Evolutionary conservation across 1,140 invertebrate genomes (phyloP), one percentile per base, ranked within the genome.

Genomic region (Anoplophora glabripennis): DNA sequence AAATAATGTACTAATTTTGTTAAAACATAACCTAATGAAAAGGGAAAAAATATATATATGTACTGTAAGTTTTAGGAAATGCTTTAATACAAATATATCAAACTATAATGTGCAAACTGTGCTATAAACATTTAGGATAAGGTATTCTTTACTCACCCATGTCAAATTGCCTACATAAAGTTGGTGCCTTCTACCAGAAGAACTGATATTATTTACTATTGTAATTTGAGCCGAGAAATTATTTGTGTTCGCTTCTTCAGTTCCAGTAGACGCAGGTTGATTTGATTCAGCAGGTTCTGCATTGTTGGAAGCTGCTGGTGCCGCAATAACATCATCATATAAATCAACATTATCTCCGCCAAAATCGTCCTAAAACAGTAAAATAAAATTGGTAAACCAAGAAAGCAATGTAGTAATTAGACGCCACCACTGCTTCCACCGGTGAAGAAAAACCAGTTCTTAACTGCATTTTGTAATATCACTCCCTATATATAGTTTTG

Each of bases 161-260:
- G 88, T 96, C 45, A 99, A 83, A 80, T 98, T 98, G 68, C 95
- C 95, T 71, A 98, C 88, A 80, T 96, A 98, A 10, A 96, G 80
- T 77, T 96, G 92, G 75, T 91, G 90, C 70, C 91, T 83, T 66
- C 90, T 83, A 35, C 86, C 86, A 75, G 86, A 83, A 58, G 76
- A 84, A 71, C 83, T 86, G 38, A 86, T 83, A 73, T 86, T 89
- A 76, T 88, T 85, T 46, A 83, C 80, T 61, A 81, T 72, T 58
- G 82, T 78, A 62, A 83, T 83, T 70, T 88, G 87, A 65, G 84
- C 79, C 67, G 82, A 84, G 62, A 86, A 86, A 79, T 89, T 89
- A 3, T 84, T 84, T 65, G 86, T 84, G 73, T 86, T 84, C 33
- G 82, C 76, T 5, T 28, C 48, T 57, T 70, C 73, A 7, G 57